Base-by-base conservation (phyloP, 1,140 invertebrate genomes). In the Sesamia nonagrioides region DNA sequence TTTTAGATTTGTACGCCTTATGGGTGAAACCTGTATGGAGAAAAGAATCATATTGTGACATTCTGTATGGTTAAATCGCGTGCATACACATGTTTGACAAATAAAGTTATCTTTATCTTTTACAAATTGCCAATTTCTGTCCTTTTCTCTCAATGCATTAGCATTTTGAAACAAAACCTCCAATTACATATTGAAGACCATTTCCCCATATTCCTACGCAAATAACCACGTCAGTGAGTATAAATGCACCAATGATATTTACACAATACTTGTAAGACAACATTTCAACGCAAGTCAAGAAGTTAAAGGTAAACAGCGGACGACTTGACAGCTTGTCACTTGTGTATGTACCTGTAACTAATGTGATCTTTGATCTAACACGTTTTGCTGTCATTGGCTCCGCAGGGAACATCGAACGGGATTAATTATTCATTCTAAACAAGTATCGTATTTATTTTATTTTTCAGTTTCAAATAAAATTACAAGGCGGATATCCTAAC, bases 251-350 rank as follows among this genome's bases (percentile, higher is more conserved):
- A 42, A 17, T 40, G 17, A 21, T 66, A 40, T 66, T 66, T 66
- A 42, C 17, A 42, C 17, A 42, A 42, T 21, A 66, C 61, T 66
- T 45, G 17, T 42, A 42, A 18, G 8, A 21, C 9, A 17, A 66
- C 61, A 66, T 66, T 17, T 11, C 66, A 27, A 33, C 42, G 33
- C 42, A 33, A 60, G 21, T 60, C 27, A 27, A 27, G 27, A 3
- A 42, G 42, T 21, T 48, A 18, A 48, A 50, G 40, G 61, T 42
- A 66, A 66, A 66, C 35, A 42, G 42, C 21, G 13, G 21, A 40
- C n/a, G 33, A 21, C 66, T 33, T 33, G 66, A 69, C 66, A 50
- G 42, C 66, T 63, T 69, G 66, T 69, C 66, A 69, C 42, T 69
- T 21, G 11, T 33, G 42, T 42, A 37, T 50, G 21, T 69, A 33